These are phyloP conservation scores for Synergus japonicus DNA, from an alignment of 2,888 invertebrate genomes.

Conservation along the genomic window DNA sequence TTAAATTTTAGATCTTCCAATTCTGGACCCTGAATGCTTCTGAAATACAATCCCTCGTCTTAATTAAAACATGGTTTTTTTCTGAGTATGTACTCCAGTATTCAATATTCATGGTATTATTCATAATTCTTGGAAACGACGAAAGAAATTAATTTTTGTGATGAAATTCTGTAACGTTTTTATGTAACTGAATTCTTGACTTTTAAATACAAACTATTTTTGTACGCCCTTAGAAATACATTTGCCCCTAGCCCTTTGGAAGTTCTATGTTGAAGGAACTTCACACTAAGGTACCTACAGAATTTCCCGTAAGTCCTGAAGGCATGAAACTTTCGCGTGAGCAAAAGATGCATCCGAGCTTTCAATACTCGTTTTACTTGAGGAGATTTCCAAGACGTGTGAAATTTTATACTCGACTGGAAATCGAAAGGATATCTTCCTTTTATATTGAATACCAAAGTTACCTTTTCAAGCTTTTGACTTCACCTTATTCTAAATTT, in stretches of 20 bases:
- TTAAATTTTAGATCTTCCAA: no score
- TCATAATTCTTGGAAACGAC: neutral
- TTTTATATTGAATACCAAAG: neutral
- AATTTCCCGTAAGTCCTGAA: slow-evolving; percentile 20
- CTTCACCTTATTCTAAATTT: no score
- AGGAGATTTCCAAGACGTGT: slow-evolving; percentile 26
- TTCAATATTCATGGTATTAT: neutral
- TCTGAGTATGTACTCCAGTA: neutral
- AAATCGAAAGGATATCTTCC: neutral
- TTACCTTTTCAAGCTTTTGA: neutral
- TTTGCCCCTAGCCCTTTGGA: slow-evolving; percentile 16
- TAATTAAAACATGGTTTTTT: slow-evolving; percentile 22
- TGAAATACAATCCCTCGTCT: neutral
- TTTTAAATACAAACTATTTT: slow-evolving; percentile 11
- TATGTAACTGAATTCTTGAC: slow-evolving; percentile 15
- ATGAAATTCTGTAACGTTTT: slow-evolving; percentile 4
- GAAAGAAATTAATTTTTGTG: slow-evolving; percentile 6
- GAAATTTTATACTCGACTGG: slow-evolving; percentile 17
- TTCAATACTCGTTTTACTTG: slow-evolving; percentile 34
- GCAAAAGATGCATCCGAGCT: slow-evolving; percentile 35
- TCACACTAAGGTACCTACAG: neutral
- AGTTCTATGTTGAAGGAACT: slow-evolving; percentile 22
- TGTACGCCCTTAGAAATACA: slow-evolving; percentile 18
- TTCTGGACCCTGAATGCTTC: neutral
- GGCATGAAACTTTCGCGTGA: slow-evolving; percentile 33